Conservation (phyloP, 2,888 invertebrate genomes). For the Slavum lentiscoides region DNA sequence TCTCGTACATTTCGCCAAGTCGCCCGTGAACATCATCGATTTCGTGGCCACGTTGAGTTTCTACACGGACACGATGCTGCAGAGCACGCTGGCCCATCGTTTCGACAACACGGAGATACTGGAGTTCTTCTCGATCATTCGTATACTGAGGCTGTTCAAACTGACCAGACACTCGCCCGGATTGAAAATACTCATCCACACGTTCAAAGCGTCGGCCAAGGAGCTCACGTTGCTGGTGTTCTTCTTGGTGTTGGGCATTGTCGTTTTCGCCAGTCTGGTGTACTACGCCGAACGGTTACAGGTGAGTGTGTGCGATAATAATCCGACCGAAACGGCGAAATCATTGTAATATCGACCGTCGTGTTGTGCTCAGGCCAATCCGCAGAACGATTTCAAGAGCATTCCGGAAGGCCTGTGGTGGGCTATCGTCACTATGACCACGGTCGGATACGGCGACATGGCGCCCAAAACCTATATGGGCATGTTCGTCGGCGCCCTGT, state of each 20-base stretch:
- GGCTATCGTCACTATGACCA: constrained; percentile 99
- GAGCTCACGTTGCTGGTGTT: constrained; percentile 94
- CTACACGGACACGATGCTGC: constrained; percentile 88
- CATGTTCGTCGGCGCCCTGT: constrained; percentile 98
- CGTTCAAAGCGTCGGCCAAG: constrained; percentile 94
- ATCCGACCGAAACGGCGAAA: too few species aligned
- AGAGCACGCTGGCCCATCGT: constrained; percentile 81
- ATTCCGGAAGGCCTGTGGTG: constrained; percentile 98
- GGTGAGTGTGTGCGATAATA: constrained; percentile 8
- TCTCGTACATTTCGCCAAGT: constrained; percentile 91
- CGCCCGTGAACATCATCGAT: constrained; percentile 98
- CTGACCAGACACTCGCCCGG: constrained; percentile 96
- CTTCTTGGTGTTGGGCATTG: constrained; percentile 96
- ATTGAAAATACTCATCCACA: constrained; percentile 96
- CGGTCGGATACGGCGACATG: constrained; percentile 98
- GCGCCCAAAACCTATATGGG: constrained; percentile 97
- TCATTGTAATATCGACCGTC: too few species aligned
- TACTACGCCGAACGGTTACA: constrained; percentile 94
- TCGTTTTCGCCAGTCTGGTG: constrained; percentile 96
- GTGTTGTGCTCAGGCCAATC: constrained; percentile 72
- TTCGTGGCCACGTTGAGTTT: constrained; percentile 98
- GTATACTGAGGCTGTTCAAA: constrained; percentile 97
- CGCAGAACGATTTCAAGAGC: constrained; percentile 96
- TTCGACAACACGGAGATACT: constrained; percentile 93
- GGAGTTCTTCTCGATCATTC: constrained; percentile 96